Evolutionary conservation across 2,797 vertebrate genomes (phyloP), one percentile per base, ranked within the genome.

Genomic region (Paramormyrops hopkinsi): DNA sequence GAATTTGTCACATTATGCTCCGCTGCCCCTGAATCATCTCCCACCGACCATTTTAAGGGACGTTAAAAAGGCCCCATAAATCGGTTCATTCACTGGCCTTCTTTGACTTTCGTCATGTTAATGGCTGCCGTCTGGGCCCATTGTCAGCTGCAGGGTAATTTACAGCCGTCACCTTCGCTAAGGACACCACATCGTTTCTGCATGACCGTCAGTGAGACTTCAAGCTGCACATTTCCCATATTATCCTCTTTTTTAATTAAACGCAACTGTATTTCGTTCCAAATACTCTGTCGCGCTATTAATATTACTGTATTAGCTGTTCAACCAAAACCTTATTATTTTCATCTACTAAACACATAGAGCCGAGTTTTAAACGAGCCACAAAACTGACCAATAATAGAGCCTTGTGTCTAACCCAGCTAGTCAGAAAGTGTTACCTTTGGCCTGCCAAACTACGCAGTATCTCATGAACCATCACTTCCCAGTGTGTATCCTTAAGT

Each of bases 391-490:
- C 50, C 46, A 86, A 53, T 17, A 51, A 53, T 50, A 51, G 25
- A 12, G 12, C 83, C 9, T 53, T 53, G 25, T 9, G n/a, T 8
- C 54, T 91, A 37, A 88, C 88, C 88, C 86, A 89, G 83, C 90
- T 90, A 89, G 86, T 83, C 87, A 90, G 86, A 91, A 76, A 88
- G 90, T 87, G 89, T 85, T 56, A 86, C 79, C 46, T 79, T 85
- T 44, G 17, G 83, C 50, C 19, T 88, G 88, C 89, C 90, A 90
- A 90, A 90, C 83, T 87, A 88, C 17, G 65, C 88, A 56, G 83
- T 79, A 62, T 19, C 62, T 88, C 33, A 48, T 22, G 29, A 53
- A 89, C 48, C 25, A 73, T 51, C 19, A 4, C 50, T 87, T 88
- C 88, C 88, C 88, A 69, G 56, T 79, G 11, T 51, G 56, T 22